Base-by-base conservation (phyloP, 1,140 invertebrate genomes). In the Trissolcus basalis region DNA sequence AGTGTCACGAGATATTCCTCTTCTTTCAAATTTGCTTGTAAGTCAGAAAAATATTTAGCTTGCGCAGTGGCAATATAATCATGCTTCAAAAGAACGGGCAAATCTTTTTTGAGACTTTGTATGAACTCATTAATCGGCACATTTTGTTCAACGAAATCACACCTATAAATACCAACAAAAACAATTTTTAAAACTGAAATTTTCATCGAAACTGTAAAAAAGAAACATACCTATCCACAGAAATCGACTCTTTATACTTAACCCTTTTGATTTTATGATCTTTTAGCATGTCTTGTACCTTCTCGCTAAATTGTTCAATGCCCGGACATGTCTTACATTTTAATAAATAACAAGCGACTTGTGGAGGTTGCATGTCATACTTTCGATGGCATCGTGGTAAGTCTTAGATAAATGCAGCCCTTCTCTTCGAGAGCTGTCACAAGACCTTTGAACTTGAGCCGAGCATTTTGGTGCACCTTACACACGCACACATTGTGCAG, bases 221-320 rank as follows among this genome's bases (percentile, higher is more conserved):
- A 51, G 43, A 7, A 36, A 41, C 7, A 33, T 59, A 65, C 53
- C 53, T 55, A 41, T 67, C 51, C 8, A 35, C 47, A 13, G 27
- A 47, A 39, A 16, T 55, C 61, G 50, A 64, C 14, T 64, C 48
- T 12, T 49, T 55, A 15, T 36, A 64, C 32, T n/a, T n/a, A n/a
- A n/a, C n/a, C n/a, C n/a, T n/a, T n/a, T n/a, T n/a, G n/a, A n/a
- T n/a, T n/a, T n/a, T n/a, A n/a, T n/a, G n/a, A n/a, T n/a, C n/a
- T n/a, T n/a, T n/a, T n/a, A n/a, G n/a, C n/a, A n/a, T n/a, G n/a
- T n/a, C n/a, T n/a, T n/a, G n/a, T n/a, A n/a, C n/a, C n/a, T n/a
- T n/a, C n/a, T n/a, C n/a, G 11, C 35, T 44, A 44, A 55, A 43
- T 4, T 12, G 6, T 5, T 55, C 35, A 27, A 10, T n/a, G 0